Evolutionary conservation across 2,797 vertebrate species (phyloP), one percentile per base, ranked within the genome.

Genomic region (Coregonus sp.): DNA sequence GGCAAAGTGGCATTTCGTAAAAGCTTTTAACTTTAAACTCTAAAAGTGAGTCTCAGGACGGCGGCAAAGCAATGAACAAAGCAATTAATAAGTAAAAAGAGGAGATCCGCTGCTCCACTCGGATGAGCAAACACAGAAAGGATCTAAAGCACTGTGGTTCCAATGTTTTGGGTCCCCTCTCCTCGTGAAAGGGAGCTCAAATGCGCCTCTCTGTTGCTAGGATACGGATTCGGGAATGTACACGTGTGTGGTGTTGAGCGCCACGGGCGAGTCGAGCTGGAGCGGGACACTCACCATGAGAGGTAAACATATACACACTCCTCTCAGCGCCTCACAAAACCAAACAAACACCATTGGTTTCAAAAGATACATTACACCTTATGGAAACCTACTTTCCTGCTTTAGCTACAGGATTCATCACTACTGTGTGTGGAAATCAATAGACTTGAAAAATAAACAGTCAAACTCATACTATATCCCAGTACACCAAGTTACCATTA

Each of bases 171-270:
- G 66, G 15, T 54, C 29, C 15, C 20, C 29, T 33, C 51, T 12
- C 54, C 29, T 73, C n/a, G 5, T 63, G 50, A 37, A 20, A 31
- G 69, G 1, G 1, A 66, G 69, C 80, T 15, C 7, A 70, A 72
- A 61, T 51, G 1, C 54, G 74, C 77, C 50, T 80, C 79, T 47
- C 5, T n/a, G 70, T 2, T 63, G 18, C 2, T 66, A 99, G 98
- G 94, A 96, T 83, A 83, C 80, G 0, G 96, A 99, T 87, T 94
- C 95, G 0, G 98, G 98, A 76, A 89, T 91, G 85, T 99, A 99
- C 25, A 95, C 94, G 73, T 99, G 98, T 0, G 86, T 96, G 15
- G 96, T 94, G 72, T 94, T 93, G 86, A 97, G 95, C 80, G 81
- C 91, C 7, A 92, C 68, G 0, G 97, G 98, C 0, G 95, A 98